phyloP scores from a whole-genome alignment of 2,113 vertebrate species.

The Artemisiospiza belli region DNA sequence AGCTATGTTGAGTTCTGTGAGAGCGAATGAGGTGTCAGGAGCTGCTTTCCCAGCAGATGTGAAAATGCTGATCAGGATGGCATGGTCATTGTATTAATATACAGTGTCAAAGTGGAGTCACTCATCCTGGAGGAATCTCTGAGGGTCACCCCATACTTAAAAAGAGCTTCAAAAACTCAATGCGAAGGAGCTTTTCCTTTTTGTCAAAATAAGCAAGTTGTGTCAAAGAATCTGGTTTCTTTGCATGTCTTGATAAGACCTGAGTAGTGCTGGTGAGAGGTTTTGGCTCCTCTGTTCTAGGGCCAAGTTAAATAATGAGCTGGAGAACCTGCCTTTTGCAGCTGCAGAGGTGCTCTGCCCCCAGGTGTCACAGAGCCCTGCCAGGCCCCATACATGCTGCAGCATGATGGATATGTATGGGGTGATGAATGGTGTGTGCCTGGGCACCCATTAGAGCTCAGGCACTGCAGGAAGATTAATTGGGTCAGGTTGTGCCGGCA shows the following conservation, averaged over 20 bases:
- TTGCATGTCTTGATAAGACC: conserved; percentile 27
- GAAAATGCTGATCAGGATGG: background rate
- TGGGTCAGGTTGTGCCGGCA: conserved; percentile 5
- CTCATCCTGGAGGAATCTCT: background rate
- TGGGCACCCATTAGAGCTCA: conserved; percentile 23
- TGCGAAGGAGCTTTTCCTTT: background rate
- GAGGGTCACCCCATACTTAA: background rate
- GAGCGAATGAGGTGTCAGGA: background rate
- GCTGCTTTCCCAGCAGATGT: background rate
- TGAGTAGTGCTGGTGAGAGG: background rate
- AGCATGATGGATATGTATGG: conserved; percentile 55
- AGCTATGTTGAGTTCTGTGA: accelerated
- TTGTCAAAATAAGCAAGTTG: background rate
- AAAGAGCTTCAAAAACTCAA: background rate
- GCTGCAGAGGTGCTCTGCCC: conserved; percentile 14
- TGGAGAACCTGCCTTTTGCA: background rate
- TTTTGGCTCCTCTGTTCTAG: background rate
- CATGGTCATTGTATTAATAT: background rate
- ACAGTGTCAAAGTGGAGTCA: background rate
- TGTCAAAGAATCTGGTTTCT: background rate
- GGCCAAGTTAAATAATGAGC: conserved; percentile 52
- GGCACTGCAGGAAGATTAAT: conserved; percentile 60
- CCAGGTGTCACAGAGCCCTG: background rate
- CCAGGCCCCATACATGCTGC: background rate
- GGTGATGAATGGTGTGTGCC: conserved; percentile 65